phyloP scores from a whole-genome alignment of 1,140 invertebrate genomes.

The Pogonomyrmex californicus region DNA sequence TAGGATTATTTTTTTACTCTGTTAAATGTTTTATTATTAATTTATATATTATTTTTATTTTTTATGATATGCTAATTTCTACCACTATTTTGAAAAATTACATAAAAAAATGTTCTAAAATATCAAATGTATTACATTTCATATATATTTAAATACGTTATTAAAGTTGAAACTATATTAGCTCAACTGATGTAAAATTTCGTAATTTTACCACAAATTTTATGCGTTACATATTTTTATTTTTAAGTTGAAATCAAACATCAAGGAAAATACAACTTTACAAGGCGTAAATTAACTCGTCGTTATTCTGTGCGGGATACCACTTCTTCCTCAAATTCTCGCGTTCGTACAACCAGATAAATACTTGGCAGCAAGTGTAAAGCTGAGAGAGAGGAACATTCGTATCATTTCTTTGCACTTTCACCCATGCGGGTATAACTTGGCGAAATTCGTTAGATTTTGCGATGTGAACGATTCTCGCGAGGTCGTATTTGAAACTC shows the following conservation, averaged over 20 bases:
- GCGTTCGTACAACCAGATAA: slow-evolving; percentile 33
- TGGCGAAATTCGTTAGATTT: slow-evolving; percentile 51
- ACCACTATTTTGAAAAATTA: background rate
- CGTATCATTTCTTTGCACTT: slow-evolving; percentile 42
- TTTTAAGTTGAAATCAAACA: slow-evolving; percentile 18
- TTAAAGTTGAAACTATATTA: background rate
- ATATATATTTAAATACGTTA: background rate
- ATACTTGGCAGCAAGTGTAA: slow-evolving; percentile 42
- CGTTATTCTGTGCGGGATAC: slow-evolving; percentile 9
- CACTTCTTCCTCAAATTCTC: slow-evolving; percentile 35
- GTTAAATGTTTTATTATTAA: background rate
- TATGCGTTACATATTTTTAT: background rate
- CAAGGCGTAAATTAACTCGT: slow-evolving; percentile 33
- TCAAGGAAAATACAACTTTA: slow-evolving; percentile 9
- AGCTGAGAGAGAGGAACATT: background rate
- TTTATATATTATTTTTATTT: background rate
- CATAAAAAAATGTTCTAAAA: background rate
- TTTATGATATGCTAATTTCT: background rate
- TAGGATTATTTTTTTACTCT: background rate
- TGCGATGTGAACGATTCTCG: slow-evolving; percentile 36
- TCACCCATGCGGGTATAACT: slow-evolving; percentile 32
- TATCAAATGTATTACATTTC: background rate
- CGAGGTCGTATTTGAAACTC: slow-evolving; percentile 37
- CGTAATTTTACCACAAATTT: slow-evolving; percentile 1
- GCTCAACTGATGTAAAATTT: background rate